These are phyloP conservation scores for Arge pagana DNA, from an alignment of 2,888 invertebrate species.

Conservation along the genomic window DNA sequence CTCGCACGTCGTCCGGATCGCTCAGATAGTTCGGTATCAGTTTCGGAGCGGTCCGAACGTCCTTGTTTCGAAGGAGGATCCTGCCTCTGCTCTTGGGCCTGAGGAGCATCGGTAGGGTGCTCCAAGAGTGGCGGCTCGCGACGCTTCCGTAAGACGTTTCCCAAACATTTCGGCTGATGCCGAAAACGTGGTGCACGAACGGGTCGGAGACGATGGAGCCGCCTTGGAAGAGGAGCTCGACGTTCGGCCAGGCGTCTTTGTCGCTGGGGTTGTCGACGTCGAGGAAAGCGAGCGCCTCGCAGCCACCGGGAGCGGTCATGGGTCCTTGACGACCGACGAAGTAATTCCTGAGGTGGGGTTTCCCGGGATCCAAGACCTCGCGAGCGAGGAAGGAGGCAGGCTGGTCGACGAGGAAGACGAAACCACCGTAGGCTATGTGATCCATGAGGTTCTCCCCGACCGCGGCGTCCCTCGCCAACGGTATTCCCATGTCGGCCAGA, in stretches of 20 bases:
- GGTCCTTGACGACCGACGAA: slow-evolving; percentile 63
- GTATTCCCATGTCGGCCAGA: slow-evolving; percentile 63
- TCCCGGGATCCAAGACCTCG: slow-evolving; percentile 26
- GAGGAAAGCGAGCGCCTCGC: slow-evolving; percentile 70
- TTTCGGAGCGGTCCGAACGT: slow-evolving; percentile 69
- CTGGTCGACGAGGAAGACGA: slow-evolving; percentile 63
- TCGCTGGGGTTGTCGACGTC: slow-evolving; percentile 64
- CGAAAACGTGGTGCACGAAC: slow-evolving; percentile 61
- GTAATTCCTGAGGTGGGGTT: slow-evolving; percentile 58
- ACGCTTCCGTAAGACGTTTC: slow-evolving; percentile 63
- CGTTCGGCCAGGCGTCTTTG: slow-evolving; percentile 66
- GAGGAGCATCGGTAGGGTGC: slow-evolving; percentile 67
- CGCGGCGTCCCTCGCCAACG: slow-evolving; percentile 63
- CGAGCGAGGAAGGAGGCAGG: slow-evolving; percentile 34
- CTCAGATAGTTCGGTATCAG: slow-evolving; percentile 73
- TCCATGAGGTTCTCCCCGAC: slow-evolving; percentile 75
- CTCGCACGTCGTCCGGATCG: slow-evolving; percentile 67
- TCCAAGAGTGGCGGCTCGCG: slow-evolving; percentile 63
- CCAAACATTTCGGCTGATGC: slow-evolving; percentile 63
- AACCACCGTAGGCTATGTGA: slow-evolving; percentile 69
- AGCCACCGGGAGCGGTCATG: slow-evolving; percentile 67
- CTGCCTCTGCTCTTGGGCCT: slow-evolving; percentile 72
- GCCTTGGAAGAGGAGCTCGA: slow-evolving; percentile 67
- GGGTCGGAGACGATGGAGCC: slow-evolving; percentile 64
- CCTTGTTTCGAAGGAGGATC: slow-evolving; percentile 66